Evolutionary conservation across 2,888 invertebrate species (phyloP).

Genomic region (Ypsolopha scabrella): DNA sequence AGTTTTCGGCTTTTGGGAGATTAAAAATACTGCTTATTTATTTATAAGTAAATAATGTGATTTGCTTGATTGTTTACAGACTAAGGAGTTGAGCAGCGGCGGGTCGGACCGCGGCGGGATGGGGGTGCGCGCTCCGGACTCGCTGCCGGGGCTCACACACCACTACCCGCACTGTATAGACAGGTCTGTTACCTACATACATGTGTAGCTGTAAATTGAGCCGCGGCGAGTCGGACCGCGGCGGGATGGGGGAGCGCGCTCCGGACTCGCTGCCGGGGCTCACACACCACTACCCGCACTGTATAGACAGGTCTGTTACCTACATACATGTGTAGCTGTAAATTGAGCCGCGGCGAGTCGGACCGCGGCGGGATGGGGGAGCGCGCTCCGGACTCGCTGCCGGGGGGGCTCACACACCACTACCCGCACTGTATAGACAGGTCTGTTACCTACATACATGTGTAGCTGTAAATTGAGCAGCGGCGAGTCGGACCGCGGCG

Average conservation of each 20-base stretch:
- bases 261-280: too few relatives aligned
- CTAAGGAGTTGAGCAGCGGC: constrained; percentile 22
- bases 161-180: constrained; percentile 62
- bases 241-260: too few relatives aligned
- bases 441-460: constrained; percentile 15
- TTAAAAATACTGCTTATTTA: too few relatives aligned
- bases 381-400: constrained; percentile 74
- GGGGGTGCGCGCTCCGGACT: constrained; percentile 69
- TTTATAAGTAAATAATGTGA: too few relatives aligned
- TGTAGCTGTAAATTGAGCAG: constrained; percentile 19
- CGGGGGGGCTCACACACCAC: constrained; percentile 75
- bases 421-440: constrained; percentile 59
- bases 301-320: too few relatives aligned
- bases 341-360: constrained; percentile 36
- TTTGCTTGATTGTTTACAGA: constrained; percentile 28
- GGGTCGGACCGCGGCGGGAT: constrained; percentile 51
- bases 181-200: constrained; percentile 22
- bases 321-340: background rate
- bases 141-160: constrained; percentile 76
- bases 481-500: constrained; percentile 44
- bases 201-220: background rate
- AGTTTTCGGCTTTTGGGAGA: too few relatives aligned
- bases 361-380: constrained; percentile 46
- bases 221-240: too few relatives aligned
- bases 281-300: too few relatives aligned